These are phyloP conservation scores for Ctenoplectra terminalis DNA, from an alignment of 1,140 invertebrate species.

Conservation along the genomic window DNA sequence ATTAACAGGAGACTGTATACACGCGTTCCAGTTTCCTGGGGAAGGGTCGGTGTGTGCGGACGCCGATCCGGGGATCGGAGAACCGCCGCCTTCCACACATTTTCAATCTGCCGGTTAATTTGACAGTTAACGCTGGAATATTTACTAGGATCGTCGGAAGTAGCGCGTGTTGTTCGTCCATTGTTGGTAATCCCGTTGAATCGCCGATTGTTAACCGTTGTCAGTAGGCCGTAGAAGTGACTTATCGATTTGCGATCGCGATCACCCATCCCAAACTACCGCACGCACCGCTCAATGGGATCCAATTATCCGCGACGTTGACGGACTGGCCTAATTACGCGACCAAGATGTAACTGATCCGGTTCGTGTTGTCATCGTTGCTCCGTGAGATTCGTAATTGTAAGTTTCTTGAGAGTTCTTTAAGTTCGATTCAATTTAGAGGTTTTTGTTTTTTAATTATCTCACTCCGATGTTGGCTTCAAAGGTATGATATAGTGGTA, in stretches of 20 bases:
- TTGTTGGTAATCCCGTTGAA: background rate
- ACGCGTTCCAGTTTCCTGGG: constrained; percentile 46
- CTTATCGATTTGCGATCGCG: constrained; percentile 26
- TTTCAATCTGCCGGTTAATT: constrained; percentile 41
- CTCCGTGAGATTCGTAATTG: background rate
- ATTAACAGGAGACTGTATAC: constrained; percentile 60
- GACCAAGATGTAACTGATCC: background rate
- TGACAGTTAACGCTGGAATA: constrained; percentile 18
- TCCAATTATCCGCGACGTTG: constrained; percentile 27
- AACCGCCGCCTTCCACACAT: background rate
- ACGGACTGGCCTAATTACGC: constrained; percentile 18
- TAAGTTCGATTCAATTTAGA: no score
- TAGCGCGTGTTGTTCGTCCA: constrained; percentile 12
- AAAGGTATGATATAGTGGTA: background rate
- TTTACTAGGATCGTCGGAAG: constrained; percentile 32
- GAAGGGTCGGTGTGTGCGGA: background rate
- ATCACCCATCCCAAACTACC: background rate
- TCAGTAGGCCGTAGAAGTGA: constrained; percentile 11
- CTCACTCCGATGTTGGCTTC: no score
- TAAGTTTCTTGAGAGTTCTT: background rate
- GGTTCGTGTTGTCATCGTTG: background rate
- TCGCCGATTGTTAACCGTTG: constrained; percentile 8
- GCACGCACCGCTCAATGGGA: background rate
- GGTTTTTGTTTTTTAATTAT: no score
- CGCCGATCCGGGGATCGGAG: no score